Evolutionary conservation across 2,113 vertebrate genomes (phyloP).

Genomic region (Petroica traversi): DNA sequence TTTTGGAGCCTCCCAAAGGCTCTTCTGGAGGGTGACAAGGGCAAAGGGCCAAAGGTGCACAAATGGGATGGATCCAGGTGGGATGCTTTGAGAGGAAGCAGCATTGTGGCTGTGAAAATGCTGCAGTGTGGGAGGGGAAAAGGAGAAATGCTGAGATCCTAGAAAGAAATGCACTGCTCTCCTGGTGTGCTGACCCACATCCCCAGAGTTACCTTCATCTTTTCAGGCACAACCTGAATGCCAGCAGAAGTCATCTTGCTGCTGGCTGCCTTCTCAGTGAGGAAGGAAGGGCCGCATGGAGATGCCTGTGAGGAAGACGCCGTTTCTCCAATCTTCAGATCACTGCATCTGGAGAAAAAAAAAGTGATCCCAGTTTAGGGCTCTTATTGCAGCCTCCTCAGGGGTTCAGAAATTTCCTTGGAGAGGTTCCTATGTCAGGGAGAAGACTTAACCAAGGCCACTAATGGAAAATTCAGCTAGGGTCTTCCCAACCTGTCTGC

Average conservation of each 20-base stretch:
- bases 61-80: neutral
- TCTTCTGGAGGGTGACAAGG: neutral
- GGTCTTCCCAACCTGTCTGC: neutral
- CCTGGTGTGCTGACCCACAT: neutral
- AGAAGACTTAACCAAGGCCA: neutral
- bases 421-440: neutral
- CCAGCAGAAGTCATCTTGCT: too few species aligned
- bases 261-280: neutral
- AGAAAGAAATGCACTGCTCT: neutral
- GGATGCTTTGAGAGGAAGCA: neutral
- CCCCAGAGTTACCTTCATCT: neutral
- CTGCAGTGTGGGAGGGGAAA: neutral
- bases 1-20: neutral
- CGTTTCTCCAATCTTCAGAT: neutral
- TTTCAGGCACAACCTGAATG: too few species aligned
- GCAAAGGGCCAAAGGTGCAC: neutral
- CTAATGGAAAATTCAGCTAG: neutral
- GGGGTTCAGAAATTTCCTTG: neutral
- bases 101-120: neutral
- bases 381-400: neutral
- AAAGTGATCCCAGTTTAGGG: neutral
- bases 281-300: neutral
- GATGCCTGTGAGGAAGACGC: neutral
- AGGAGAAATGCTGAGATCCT: neutral
- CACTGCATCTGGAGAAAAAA: neutral